Conservation (phyloP, 1,140 invertebrate species). For the Drosophila baimaii region DNA sequence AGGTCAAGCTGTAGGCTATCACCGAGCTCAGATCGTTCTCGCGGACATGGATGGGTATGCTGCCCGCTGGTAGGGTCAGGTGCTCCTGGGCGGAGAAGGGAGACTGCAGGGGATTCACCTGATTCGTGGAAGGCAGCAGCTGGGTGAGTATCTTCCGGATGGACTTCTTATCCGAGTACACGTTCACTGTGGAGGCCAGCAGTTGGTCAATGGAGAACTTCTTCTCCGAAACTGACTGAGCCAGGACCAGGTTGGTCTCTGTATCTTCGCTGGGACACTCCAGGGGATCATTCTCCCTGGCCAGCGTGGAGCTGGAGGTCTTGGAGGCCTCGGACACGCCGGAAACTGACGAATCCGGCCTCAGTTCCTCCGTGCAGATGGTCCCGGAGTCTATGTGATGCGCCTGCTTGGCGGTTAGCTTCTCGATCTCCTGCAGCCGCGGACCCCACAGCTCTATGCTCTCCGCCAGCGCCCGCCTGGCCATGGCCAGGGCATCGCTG, state of each 20-base stretch:
- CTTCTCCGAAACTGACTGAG: conserved; percentile 47
- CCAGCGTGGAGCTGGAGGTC: not conserved
- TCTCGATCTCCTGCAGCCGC: conserved; percentile 73
- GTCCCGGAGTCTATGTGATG: conserved; percentile 72
- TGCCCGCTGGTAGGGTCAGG: conserved; percentile 86
- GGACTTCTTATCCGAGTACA: conserved; percentile 86
- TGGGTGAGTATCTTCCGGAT: conserved; percentile 89
- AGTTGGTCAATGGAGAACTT: conserved; percentile 67
- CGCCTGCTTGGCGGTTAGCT: conserved; percentile 54
- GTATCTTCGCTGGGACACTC: conserved; percentile 47
- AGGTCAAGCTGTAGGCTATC: conserved; percentile 93
- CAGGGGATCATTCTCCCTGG: not conserved
- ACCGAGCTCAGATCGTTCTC: conserved; percentile 95
- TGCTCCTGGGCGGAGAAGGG: conserved; percentile 89
- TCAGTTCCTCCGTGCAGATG: conserved; percentile 80
- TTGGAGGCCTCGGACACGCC: not conserved
- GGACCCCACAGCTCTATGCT: conserved; percentile 81
- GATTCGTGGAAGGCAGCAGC: conserved; percentile 86
- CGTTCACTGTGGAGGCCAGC: conserved; percentile 56
- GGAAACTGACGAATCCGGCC: conserved; percentile 38
- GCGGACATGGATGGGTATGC: conserved; percentile 91
- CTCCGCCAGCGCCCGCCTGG: conserved; percentile 74
- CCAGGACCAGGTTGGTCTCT: conserved; percentile 6
- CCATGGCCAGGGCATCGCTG: conserved; percentile 72
- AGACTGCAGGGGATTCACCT: conserved; percentile 85